Evolutionary conservation across 2,888 invertebrate genomes (phyloP).

Genomic region (Eupithecia abbreviata): DNA sequence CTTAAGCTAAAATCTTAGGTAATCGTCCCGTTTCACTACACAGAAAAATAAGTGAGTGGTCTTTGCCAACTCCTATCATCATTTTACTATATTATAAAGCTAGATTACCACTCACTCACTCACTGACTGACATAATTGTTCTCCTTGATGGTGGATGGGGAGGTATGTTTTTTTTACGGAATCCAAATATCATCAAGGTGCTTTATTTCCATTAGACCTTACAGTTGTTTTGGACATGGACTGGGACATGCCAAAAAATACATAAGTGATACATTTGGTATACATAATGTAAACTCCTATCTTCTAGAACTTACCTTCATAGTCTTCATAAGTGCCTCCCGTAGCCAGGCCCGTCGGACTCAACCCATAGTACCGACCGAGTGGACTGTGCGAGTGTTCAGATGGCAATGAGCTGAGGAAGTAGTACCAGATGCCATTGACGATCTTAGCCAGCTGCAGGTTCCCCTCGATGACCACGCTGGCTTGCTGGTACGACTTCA

Average conservation of each 20-base stretch:
- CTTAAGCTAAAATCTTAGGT: neutral
- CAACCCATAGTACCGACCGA: conserved; percentile 78
- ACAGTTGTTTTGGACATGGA: too few relatives aligned
- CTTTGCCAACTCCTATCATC: neutral
- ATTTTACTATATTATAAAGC: too few relatives aligned
- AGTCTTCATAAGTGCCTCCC: conserved; percentile 77
- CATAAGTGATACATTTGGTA: too few relatives aligned
- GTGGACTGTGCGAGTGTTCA: conserved; percentile 70
- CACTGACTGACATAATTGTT: too few relatives aligned
- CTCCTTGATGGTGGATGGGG: too few relatives aligned
- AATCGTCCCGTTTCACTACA: neutral
- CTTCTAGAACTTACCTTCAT: conserved; percentile 66
- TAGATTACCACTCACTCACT: too few relatives aligned
- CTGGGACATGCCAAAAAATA: too few relatives aligned
- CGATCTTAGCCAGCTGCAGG: conserved; percentile 75
- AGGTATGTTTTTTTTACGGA: too few relatives aligned
- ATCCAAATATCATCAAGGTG: too few relatives aligned
- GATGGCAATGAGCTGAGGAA: conserved; percentile 83
- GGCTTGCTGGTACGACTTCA: conserved; percentile 74
- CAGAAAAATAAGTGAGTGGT: neutral
- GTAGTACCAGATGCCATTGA: conserved; percentile 85
- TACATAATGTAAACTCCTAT: too few relatives aligned
- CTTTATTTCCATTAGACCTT: too few relatives aligned
- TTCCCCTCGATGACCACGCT: conserved; percentile 79
- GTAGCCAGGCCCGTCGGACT: conserved; percentile 85